Evolutionary conservation across 64 coral and sea anemone genomes (phyloP).

Genomic region (Actinia equina): DNA sequence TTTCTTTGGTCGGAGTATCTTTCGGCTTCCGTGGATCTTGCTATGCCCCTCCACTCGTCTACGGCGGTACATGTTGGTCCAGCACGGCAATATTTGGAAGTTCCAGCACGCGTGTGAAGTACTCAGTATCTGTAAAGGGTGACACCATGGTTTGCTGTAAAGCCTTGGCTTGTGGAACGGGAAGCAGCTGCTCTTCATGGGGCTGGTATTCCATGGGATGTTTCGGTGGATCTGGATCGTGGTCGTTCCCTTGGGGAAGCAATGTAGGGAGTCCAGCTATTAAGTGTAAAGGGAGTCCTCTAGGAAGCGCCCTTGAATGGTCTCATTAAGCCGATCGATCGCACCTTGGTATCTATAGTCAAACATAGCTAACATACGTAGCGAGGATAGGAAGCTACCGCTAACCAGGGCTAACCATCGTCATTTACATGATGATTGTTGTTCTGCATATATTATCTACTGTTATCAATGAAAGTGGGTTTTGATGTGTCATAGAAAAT

Average conservation of each 20-base stretch:
- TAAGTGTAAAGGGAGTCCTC: background rate
- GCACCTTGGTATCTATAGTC: background rate
- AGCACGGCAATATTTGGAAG: background rate
- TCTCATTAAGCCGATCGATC: background rate
- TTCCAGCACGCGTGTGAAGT: background rate
- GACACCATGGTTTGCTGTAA: background rate
- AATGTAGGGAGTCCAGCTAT: background rate
- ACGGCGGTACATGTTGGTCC: background rate
- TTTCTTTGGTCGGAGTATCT: slow-evolving; percentile 1
- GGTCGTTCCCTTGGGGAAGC: background rate
- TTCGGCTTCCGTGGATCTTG: background rate
- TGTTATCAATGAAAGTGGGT: no score
- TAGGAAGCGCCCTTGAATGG: background rate
- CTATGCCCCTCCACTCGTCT: background rate
- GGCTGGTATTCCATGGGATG: background rate
- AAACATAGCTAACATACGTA: background rate
- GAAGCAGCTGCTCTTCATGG: background rate
- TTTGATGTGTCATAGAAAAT: no score
- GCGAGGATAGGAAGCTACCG: no score
- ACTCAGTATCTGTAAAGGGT: background rate
- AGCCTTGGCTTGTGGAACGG: background rate
- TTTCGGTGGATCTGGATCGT: background rate
- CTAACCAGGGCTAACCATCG: no score
- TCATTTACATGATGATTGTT: no score
- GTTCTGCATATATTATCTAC: no score